These are phyloP conservation scores for Chrysolina americana DNA, from an alignment of 2,888 invertebrate genomes.

Conservation along the genomic window DNA sequence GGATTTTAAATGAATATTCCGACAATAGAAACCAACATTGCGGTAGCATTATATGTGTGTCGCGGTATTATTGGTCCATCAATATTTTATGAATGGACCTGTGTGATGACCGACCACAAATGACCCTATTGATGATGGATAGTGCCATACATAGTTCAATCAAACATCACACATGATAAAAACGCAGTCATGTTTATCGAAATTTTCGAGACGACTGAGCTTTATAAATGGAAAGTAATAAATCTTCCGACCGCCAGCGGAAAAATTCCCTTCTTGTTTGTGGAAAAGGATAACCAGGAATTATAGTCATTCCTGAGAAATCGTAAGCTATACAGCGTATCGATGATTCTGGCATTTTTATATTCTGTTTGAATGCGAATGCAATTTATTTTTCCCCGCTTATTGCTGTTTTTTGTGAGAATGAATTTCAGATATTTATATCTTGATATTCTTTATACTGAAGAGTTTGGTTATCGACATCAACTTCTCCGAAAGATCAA, in stretches of 20 bases:
- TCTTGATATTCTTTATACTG: too few species aligned
- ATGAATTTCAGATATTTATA: too few species aligned
- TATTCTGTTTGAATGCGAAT: not conserved
- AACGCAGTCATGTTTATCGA: constrained; percentile 43
- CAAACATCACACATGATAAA: constrained; percentile 22
- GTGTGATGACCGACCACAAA: not conserved
- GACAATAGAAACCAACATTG: not conserved
- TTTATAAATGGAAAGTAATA: constrained; percentile 37
- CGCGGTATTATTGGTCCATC: not conserved
- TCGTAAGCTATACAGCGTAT: not conserved
- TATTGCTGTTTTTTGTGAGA: too few species aligned
- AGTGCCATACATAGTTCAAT: constrained; percentile 15
- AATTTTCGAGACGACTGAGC: constrained; percentile 45
- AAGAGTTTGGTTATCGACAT: too few species aligned
- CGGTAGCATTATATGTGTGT: not conserved
- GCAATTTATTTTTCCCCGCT: too few species aligned
- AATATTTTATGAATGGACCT: not conserved
- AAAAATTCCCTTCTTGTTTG: constrained; percentile 7
- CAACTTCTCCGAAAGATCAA: too few species aligned
- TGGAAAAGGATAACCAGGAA: constrained; percentile 1
- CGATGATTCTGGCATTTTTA: not conserved
- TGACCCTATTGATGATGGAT: constrained; percentile 11
- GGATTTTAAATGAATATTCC: too few species aligned
- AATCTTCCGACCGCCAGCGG: constrained; percentile 31
- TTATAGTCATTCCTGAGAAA: not conserved